A percentile compares a stretch with the other conserved stretches of the same genome.
Evolutionary conservation across 1,140 invertebrate species (phyloP).

Genomic region (Drosophila melanogaster): DNA sequence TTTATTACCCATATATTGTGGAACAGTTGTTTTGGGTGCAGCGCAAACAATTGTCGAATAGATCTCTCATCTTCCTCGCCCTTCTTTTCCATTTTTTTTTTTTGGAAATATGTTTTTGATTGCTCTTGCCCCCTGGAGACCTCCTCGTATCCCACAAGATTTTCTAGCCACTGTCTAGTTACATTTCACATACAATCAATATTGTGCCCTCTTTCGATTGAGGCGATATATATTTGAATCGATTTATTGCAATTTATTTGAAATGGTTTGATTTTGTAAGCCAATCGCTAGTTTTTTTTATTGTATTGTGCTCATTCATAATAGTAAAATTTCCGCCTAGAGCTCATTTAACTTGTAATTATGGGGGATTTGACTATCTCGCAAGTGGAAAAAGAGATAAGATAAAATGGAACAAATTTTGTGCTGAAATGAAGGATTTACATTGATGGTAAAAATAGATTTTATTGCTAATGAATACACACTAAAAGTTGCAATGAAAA

Average conservation of each 20-base stretch:
- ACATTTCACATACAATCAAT: slow-evolving; percentile 30
- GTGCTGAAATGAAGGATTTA: background rate
- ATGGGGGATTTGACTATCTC: slow-evolving; percentile 1
- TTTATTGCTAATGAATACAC: background rate
- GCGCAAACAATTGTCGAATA: slow-evolving; percentile 41
- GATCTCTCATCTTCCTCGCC: slow-evolving; percentile 9
- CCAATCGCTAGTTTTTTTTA: background rate
- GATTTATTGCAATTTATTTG: slow-evolving; percentile 16
- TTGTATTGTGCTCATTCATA: background rate
- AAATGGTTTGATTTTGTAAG: slow-evolving; percentile 2
- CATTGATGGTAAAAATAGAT: background rate
- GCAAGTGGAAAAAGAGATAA: background rate
- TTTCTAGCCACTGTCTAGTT: slow-evolving; percentile 12
- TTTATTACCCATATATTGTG: slow-evolving; percentile 60
- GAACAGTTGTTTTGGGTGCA: slow-evolving; percentile 53
- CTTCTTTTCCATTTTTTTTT: slow-evolving; percentile 5
- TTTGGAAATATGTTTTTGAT: slow-evolving; percentile 24
- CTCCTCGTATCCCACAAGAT: slow-evolving; percentile 22
- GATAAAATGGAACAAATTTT: slow-evolving; percentile 16
- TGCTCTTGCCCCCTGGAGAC: background rate
- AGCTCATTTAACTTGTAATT: background rate
- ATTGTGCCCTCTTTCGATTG: slow-evolving; percentile 17
- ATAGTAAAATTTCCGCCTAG: background rate
- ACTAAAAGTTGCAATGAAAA: no score
- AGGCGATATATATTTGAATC: background rate